Evolutionary conservation across 2,888 invertebrate species (phyloP), one percentile per base, ranked within the genome.

Genomic region (Fabriciana adippe): DNA sequence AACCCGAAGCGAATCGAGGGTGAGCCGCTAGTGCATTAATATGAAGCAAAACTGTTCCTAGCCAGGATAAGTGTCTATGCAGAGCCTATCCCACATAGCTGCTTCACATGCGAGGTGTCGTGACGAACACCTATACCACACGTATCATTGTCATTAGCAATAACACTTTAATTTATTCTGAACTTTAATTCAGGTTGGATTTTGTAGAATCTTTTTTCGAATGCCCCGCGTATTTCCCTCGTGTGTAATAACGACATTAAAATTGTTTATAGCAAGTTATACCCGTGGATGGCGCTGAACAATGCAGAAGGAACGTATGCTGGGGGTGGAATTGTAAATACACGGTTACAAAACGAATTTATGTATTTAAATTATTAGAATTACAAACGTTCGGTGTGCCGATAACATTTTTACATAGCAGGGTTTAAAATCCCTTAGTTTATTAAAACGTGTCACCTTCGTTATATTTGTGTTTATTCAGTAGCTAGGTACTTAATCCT

Each of bases 31-130:
- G n/a, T 2, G 35, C 35, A 41, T 2, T 41, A 8, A 41, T 2
- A 8, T 41, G 26, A 4, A 41, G 35, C 11, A 41, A 41, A 41
- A 41, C 8, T 35, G 35, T 8, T 41, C 35, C 11, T 41, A 41
- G 35, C 26, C 14, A 47, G 51, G 35, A 6, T 48, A 53, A 47
- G 35, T 51, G 51, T 56, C 51, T 53, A 51, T 57, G n/a, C 61
- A 18, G 53, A 26, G 47, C 45, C 60, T 13, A 51, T 59, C 63
- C 67, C 54, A 59, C 65, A n/a, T 31, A 3, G 21, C 6, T 50
- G 53, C 70, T 68, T 64, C 55, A 48, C 70, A 71, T 64, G 68
- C 66, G 47, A 68, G 16, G 45, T 71, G 50, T 51, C 71, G 71
- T 71, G 71, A 54, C 54, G 21, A 47, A 51, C 41, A 21, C 21